Percentiles rank a stretch among this genome's conserved stretches.
Evolutionary conservation across 2,113 vertebrate genomes (phyloP).

Genomic region (Struthidea cinerea): DNA sequence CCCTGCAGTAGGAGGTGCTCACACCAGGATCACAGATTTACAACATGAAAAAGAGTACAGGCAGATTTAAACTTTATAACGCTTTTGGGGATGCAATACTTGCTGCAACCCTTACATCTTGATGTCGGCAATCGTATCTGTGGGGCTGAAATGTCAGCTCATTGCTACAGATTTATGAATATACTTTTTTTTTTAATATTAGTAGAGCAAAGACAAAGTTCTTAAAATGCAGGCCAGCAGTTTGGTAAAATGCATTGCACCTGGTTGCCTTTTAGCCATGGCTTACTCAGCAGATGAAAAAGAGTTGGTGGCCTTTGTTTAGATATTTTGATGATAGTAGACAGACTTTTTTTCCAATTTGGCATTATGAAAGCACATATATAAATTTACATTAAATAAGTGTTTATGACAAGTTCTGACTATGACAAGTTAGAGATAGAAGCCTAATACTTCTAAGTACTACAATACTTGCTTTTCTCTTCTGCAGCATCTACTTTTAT

Average conservation of each 20-base stretch:
- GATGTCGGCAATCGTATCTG: background rate
- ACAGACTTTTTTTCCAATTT: background rate
- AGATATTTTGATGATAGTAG: background rate
- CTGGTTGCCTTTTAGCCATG: background rate
- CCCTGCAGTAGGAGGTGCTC: conserved; percentile 34
- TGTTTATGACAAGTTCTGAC: background rate
- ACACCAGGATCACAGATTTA: conserved; percentile 33
- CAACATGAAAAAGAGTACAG: background rate
- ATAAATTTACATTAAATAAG: background rate
- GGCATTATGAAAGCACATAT: background rate
- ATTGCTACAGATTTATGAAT: conserved; percentile 49
- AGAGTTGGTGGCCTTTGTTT: background rate
- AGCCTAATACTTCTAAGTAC: background rate
- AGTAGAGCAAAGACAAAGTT: background rate
- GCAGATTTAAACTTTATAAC: conserved; percentile 44
- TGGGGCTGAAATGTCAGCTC: conserved; percentile 36
- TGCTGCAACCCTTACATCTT: conserved; percentile 11
- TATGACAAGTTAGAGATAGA: background rate
- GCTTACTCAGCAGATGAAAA: background rate
- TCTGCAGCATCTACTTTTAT: background rate
- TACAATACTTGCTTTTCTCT: background rate
- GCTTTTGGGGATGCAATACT: conserved; percentile 45
- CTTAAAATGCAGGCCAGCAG: background rate
- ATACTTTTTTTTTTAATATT: background rate
- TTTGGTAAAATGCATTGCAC: background rate